Evolutionary conservation across 1,140 invertebrate genomes (phyloP), one percentile per base, ranked within the genome.

Genomic region (Choristoneura fumiferana): DNA sequence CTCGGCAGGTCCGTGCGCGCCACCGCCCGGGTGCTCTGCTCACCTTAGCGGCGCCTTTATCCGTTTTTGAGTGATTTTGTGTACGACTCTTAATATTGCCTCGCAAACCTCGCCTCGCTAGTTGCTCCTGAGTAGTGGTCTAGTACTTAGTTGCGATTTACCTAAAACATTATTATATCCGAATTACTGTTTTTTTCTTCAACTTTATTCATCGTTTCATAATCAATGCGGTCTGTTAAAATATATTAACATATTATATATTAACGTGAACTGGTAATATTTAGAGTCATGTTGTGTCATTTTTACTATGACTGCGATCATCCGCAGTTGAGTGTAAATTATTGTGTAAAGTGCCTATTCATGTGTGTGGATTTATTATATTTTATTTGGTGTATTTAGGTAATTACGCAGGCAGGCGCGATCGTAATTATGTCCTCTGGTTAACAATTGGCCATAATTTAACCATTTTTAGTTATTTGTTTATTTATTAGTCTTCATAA

Each of bases 1-100:
- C 92, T 96, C 84, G 95, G 95, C 91, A 96, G 95, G 95, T 95
- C 93, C 82, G 89, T 90, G 64, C 64, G 37, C 49, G 54, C 56
- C 43, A 14, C 15, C 29, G 12, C 14, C 58, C 57, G 52, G 78
- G 82, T 77, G 55, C 56, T 54, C 63, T 77, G 55, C 56, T 54
- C 63, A 63, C 60, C 35, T 29, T 68, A 66, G 61, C 64, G 65
- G 70, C 63, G 69, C 60, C 38, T 65, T 55, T 49, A 60, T 61
- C 29, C 36, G 38, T 56, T 29, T 39, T 66, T 63, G 43, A 49
- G 43, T 49, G 43, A 33, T n/a, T 49, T 33, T 29, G 22, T 49
- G 43, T 49, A 13, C 40, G 36, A 57, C 36, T 39, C 55, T 40
- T 18, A 49, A 49, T 49, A 49, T 54, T 60, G 52, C 52, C 37